These are phyloP conservation scores for Linhomoeus sp. DNA, from an alignment of 2,888 invertebrate genomes.

Conservation along the genomic window DNA sequence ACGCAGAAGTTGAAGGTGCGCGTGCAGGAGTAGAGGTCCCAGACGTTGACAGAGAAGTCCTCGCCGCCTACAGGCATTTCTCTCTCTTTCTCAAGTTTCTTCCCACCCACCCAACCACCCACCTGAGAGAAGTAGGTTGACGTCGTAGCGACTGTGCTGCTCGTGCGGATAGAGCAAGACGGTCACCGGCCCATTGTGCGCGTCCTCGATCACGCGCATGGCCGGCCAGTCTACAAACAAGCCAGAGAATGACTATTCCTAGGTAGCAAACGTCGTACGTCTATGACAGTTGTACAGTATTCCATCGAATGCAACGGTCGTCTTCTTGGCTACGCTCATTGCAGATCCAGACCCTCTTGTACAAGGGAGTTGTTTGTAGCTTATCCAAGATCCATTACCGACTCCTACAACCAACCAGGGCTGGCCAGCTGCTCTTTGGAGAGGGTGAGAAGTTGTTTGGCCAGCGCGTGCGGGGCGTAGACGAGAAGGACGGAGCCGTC, in stretches of 20 bases:
- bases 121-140: conserved; percentile 21
- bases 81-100: no score
- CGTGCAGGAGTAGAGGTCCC: conserved; percentile 76
- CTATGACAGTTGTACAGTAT: no score
- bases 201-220: conserved; percentile 42
- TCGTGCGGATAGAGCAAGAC: conserved; percentile 84
- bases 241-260: no score
- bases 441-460: conserved; percentile 53
- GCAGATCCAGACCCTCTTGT: no score
- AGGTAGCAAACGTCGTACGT: no score
- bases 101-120: conserved; percentile 1
- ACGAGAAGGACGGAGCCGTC: conserved; percentile 89
- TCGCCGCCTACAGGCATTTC: no score
- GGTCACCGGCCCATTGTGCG: conserved; percentile 80
- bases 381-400: no score
- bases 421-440: no score
- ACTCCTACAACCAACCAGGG: no score
- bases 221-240: background rate
- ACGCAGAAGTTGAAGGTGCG: conserved; percentile 84
- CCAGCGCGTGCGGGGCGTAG: conserved; percentile 82
- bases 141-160: conserved; percentile 45
- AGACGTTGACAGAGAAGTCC: conserved; percentile 87
- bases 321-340: no score
- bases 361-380: no score
- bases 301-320: no score